Percentiles rank a stretch among this genome's conserved stretches.
Evolutionary conservation across 2,888 invertebrate genomes (phyloP).

Genomic region (Rhorus exstirpatorius): DNA sequence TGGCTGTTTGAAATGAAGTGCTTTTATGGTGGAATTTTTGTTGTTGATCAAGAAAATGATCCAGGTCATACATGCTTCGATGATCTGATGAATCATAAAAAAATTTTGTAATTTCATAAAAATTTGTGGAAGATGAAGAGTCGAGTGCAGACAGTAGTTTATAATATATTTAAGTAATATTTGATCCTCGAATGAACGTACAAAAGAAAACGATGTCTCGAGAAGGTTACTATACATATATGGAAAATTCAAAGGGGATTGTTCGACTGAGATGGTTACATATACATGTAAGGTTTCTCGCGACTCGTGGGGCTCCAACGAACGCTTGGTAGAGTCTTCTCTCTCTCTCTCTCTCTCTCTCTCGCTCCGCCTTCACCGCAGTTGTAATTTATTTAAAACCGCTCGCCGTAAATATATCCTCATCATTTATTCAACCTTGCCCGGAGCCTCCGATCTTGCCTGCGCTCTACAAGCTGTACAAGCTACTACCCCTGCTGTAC

Average conservation of each 20-base stretch:
- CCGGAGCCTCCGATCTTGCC: slow-evolving; percentile 73
- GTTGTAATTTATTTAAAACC: slow-evolving; percentile 86
- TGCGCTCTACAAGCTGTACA: slow-evolving; percentile 58
- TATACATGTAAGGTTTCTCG: slow-evolving; percentile 21
- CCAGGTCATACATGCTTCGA: background rate
- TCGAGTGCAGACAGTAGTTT: slow-evolving; percentile 10
- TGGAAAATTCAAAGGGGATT: slow-evolving; percentile 50
- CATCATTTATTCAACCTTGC: slow-evolving; percentile 84
- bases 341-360: slow-evolving; percentile 70
- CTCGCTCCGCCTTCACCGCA: slow-evolving; percentile 82
- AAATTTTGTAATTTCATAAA: background rate
- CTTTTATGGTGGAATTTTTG: too few species aligned
- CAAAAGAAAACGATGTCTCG: slow-evolving; percentile 62
- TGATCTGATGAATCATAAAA: background rate
- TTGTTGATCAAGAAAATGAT: background rate
- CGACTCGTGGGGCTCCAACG: slow-evolving; percentile 51
- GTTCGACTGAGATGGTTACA: slow-evolving; percentile 42
- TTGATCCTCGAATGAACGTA: slow-evolving; percentile 49
- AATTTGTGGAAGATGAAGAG: slow-evolving; percentile 1
- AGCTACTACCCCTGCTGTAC: slow-evolving; percentile 45
- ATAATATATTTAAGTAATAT: slow-evolving; percentile 38
- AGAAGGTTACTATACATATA: slow-evolving; percentile 23
- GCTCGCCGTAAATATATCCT: slow-evolving; percentile 86
- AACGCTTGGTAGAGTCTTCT: slow-evolving; percentile 56
- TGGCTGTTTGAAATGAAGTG: too few species aligned